Base-by-base conservation (phyloP, 2,888 invertebrate species). In the Uloborus plumipes region DNA sequence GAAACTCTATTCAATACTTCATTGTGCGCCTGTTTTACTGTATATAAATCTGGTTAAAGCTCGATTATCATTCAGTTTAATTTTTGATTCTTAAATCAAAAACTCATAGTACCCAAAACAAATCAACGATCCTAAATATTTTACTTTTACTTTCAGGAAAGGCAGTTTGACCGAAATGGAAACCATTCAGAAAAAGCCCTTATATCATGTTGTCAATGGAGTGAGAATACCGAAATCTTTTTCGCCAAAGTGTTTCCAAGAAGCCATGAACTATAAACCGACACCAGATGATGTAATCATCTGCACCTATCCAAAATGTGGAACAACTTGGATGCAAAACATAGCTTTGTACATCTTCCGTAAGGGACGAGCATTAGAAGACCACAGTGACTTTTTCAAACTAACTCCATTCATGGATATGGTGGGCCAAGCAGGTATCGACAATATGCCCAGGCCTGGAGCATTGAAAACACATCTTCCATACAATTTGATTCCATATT, bases 381-480 rank as follows among this genome's bases (percentile, higher is more conserved):
- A 73, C 14, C 14, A n/a, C 3, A 20, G 22, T 4, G 61, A 65
- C n/a, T 67, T 74, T 55, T 49, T 69, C 49, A 70, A 0, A 2
- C n/a, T 64, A n/a, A 47, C 22, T 65, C 81, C 81, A 16, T 84
- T 84, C 55, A 53, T 84, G 15, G 84, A 84, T 15, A 58, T 64
- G 20, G 7, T 61, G 1, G 84, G 84, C 1, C 14, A 64, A 2
- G 65, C 81, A 49, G 70, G 59, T 7, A 62, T 73, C 11, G 50
- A 49, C n/a, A 61, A 16, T 4, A 84, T 72, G 73, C 70, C 64
- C 0, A 47, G 64, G 3, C 86, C 86, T 0, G 67, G 85, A 16
- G 61, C 77, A 9, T 58, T 86, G 31, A 84, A 85, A 72, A 87
- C 86, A 2, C 89, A 89, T 77, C 86, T 88, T 1, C 87, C 87